Percentiles rank a stretch among this genome's conserved stretches.
These are phyloP conservation scores for Xiphias gladius DNA, from an alignment of 2,113 vertebrate genomes.

Conservation along the genomic window DNA sequence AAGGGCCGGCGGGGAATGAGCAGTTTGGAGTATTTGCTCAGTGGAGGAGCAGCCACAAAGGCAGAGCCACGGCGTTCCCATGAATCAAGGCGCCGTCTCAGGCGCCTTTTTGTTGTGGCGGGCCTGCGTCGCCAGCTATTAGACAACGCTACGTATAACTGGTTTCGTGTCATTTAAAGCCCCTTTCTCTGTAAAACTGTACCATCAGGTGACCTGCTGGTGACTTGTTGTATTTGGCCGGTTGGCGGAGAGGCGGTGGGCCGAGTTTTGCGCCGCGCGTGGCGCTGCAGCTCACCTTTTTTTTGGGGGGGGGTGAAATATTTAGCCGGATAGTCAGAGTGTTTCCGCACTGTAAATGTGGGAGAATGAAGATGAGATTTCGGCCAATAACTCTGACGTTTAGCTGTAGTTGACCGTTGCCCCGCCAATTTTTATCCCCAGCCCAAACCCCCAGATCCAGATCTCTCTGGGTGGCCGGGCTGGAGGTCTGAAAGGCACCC, in stretches of 20 bases:
- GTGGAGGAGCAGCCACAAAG: slow-evolving; percentile 94
- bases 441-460: slow-evolving; percentile 22
- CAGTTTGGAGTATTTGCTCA: slow-evolving; percentile 98
- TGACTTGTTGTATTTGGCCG: slow-evolving; percentile 46
- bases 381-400: slow-evolving; percentile 47
- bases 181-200: slow-evolving; percentile 57
- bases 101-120: slow-evolving; percentile 77
- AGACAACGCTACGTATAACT: slow-evolving; percentile 83
- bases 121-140: slow-evolving; percentile 55
- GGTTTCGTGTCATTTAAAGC: slow-evolving; percentile 58
- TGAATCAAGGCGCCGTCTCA: slow-evolving; percentile 88
- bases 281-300: slow-evolving; percentile 22
- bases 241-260: slow-evolving; percentile 8
- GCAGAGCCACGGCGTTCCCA: slow-evolving; percentile 90
- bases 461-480: slow-evolving; percentile 86
- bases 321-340: slow-evolving; percentile 28
- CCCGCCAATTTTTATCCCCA: slow-evolving; percentile 46
- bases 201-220: slow-evolving; percentile 64
- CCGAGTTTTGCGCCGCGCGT: slow-evolving; percentile 34
- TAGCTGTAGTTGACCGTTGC: slow-evolving; percentile 63
- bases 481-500: slow-evolving; percentile 81
- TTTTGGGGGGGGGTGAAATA: slow-evolving; percentile 14
- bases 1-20: slow-evolving; percentile 90
- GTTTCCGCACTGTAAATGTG: slow-evolving; percentile 16
- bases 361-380: slow-evolving; percentile 33